These are phyloP conservation scores for Drosophila nasuta DNA, from an alignment of 1,140 invertebrate genomes.

Conservation along the genomic window DNA sequence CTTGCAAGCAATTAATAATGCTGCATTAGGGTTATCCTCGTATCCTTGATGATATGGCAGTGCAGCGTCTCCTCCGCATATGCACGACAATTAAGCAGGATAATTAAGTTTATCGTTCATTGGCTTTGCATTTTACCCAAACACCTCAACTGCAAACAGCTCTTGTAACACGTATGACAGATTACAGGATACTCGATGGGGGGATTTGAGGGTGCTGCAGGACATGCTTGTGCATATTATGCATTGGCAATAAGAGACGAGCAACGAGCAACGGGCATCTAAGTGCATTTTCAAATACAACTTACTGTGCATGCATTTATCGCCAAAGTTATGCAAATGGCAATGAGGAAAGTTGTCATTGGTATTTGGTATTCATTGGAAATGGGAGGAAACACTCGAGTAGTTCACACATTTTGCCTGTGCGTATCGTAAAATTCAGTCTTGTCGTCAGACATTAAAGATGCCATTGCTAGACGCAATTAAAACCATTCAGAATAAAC, in stretches of 20 bases:
- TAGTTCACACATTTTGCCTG: slow-evolving; percentile 27
- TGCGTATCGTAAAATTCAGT: slow-evolving; percentile 44
- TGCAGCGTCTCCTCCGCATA: slow-evolving; percentile 13
- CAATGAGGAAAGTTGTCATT: background rate
- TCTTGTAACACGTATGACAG: slow-evolving; percentile 49
- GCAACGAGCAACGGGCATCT: slow-evolving; percentile 21
- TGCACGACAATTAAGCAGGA: slow-evolving; percentile 75
- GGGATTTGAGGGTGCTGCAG: background rate
- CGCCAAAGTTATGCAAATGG: slow-evolving; percentile 24
- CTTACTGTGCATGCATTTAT: background rate
- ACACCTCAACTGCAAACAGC: background rate
- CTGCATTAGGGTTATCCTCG: slow-evolving; percentile 80
- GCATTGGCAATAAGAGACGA: slow-evolving; percentile 34
- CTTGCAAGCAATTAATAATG: slow-evolving; percentile 84
- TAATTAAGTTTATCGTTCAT: slow-evolving; percentile 84
- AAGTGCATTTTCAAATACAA: slow-evolving; percentile 53
- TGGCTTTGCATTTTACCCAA: slow-evolving; percentile 61
- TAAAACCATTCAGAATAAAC: slow-evolving; percentile 76
- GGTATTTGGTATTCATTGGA: background rate
- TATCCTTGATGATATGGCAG: slow-evolving; percentile 17
- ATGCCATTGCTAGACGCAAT: slow-evolving; percentile 78
- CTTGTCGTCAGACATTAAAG: slow-evolving; percentile 73
- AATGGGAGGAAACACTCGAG: slow-evolving; percentile 3
- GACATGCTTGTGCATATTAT: slow-evolving; percentile 53
- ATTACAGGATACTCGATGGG: slow-evolving; percentile 30